phyloP scores from a whole-genome alignment of 2,113 vertebrate genomes.

The Heliornis fulica region DNA sequence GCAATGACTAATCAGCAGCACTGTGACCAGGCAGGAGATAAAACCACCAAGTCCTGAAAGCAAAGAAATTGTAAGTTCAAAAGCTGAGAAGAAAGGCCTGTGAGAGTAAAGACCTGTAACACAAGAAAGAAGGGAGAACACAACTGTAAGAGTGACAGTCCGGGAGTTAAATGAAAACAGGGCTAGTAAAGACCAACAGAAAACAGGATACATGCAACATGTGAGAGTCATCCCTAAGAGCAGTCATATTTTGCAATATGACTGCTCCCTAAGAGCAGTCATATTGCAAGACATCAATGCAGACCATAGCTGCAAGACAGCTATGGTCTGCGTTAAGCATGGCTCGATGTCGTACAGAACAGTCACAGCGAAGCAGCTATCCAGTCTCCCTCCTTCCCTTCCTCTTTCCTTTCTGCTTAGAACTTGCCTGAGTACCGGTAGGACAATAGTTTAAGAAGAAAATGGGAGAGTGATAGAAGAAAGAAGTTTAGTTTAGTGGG shows the following conservation, averaged over 20 bases:
- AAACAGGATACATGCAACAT: accelerated
- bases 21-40: background rate
- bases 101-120: background rate
- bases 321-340: background rate
- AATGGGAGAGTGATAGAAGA: background rate
- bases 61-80: background rate
- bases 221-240: background rate
- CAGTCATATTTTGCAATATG: background rate
- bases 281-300: too few species aligned
- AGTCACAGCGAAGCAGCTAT: background rate
- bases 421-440: background rate
- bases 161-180: background rate
- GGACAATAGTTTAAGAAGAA: background rate
- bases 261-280: too few species aligned
- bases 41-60: background rate
- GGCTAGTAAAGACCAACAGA: background rate
- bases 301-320: too few species aligned
- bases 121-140: background rate
- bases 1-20: background rate
- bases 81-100: background rate
- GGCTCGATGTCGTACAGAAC: background rate
- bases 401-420: background rate
- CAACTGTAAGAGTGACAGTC: background rate
- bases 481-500: background rate
- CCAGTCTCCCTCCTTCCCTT: background rate